Base-by-base conservation (phyloP, 2,888 invertebrate genomes). In the Stictocephala bisonia region DNA sequence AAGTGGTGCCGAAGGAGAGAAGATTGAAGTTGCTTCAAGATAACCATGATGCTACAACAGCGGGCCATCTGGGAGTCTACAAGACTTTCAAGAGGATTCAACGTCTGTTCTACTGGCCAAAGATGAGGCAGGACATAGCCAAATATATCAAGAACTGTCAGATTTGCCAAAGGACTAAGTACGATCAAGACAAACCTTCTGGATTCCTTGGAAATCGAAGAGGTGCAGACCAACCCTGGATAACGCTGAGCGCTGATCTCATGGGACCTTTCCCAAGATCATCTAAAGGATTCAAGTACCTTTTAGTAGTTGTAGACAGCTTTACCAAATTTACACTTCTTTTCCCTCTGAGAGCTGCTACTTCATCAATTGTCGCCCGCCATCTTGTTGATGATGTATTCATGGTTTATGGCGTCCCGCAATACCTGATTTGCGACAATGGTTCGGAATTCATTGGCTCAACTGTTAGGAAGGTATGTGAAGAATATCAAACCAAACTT, bases 201-300 rank as follows among this genome's bases (percentile, higher is more conserved):
- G 71, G 64, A 29, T 29, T 60, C 11, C n/a, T 71, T 27, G 60
- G 50, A 11, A 18, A 13, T 0, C 50, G 24, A 9, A 15, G 58
- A 64, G 22, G 27, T 20, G 50, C 15, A 6, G 22, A 44, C 20
- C 11, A 27, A 20, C 64, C 71, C 1, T 71, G 60, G 64, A 26
- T 20, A 1, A 71, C 50, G 35, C 6, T 78, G 40, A 56, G 72
- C 9, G 50, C 74, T 0, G 82, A 83, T 58, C 29, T 82, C 0
- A 75, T 83, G 15, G 81, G 80, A 9, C 82, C 81, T 1, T 73
- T 82, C 7, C 81, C 81, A 0, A 50, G 79, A 0, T 81, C 80
- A 9, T 71, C 53, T 1, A 74, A 76, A 60, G 80, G 80, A 7
- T 77, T 80, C 69, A 68, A 27, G 1, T 79, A 76, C 44, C 71